Evolutionary conservation across 1,140 invertebrate species (phyloP).

Genomic region (Argopecten irradians): DNA sequence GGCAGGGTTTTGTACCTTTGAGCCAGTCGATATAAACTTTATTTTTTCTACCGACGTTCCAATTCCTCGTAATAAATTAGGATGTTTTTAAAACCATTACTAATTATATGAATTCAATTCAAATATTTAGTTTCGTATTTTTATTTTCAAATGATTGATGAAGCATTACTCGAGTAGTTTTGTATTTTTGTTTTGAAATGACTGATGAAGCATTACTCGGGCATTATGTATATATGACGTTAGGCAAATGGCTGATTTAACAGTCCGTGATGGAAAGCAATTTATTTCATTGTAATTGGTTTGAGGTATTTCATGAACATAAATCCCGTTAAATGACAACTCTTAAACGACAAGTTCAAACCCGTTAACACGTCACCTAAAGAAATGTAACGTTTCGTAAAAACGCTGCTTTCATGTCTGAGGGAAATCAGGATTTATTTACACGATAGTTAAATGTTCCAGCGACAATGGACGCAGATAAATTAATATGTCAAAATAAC

Average conservation of each 20-base stretch:
- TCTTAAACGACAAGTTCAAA: neutral
- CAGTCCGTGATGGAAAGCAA: neutral
- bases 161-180: neutral
- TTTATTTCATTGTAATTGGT: constrained; percentile 11
- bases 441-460: constrained; percentile 12
- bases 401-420: neutral
- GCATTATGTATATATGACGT: neutral
- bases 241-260: neutral
- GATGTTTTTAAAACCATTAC: too few species aligned
- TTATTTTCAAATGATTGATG: too few species aligned
- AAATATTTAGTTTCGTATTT: too few species aligned
- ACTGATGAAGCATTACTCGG: neutral
- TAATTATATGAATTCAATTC: too few species aligned
- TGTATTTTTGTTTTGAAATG: too few species aligned
- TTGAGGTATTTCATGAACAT: constrained; percentile 22
- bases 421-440: neutral
- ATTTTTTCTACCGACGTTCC: too few species aligned
- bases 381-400: constrained; percentile 17
- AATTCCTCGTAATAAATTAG: too few species aligned
- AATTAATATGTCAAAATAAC: constrained; percentile 19
- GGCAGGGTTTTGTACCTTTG: too few species aligned
- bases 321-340: constrained; percentile 21
- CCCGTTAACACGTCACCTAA: neutral
- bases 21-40: too few species aligned
- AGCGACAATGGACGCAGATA: constrained; percentile 14